Evolutionary conservation across 2,888 invertebrate species (phyloP), one percentile per base, ranked within the genome.

Genomic region (Clistopyga incitator): DNA sequence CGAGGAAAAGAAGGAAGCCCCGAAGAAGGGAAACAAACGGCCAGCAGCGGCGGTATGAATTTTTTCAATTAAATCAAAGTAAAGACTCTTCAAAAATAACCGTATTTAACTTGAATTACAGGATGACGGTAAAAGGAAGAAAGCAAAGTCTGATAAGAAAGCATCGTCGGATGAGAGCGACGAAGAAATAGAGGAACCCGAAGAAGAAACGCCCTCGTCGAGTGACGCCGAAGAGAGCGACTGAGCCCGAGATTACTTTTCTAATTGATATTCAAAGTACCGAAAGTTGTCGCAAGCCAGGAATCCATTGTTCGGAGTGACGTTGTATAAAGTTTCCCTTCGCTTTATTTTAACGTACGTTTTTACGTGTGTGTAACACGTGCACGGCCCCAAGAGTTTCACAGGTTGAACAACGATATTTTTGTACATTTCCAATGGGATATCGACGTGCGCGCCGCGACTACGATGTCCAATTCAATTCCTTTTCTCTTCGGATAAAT

Each of bases 171-270:
- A 94, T 94, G 94, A 94, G 93, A 94, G 96, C 94, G 95, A 95
- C 94, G 90, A 94, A 0, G 96, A 96, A 3, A 38, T 59, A 23
- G 95, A 95, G 84, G 95, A 96, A 89, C 95, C 95, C 92, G 86
- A 90, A 20, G 91, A 92, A 87, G 91, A 90, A 78, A 93, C 93
- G n/a, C 92, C 93, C 38, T 90, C 92, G 29, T 92, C 93, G 13
- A 94, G 93, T 86, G 94, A 92, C 52, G 92, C 87, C 18, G 91
- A 91, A 77, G 93, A 91, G 71, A 93, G 92, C 78, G 91, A 92
- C 88, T 90, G 75, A 61, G 29, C 29, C 38, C 18, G 56, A 38
- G 52, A 23, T 54, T 70, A 61, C 2, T 50, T 38, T 25, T 13
- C 38, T 38, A 18, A 64, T 42, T 64, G 20, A 38, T 64, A 42